Percentiles rank a stretch among this genome's conserved stretches.
phyloP scores from a whole-genome alignment of 2,113 vertebrate genomes.

The Daphoenositta chrysoptera region DNA sequence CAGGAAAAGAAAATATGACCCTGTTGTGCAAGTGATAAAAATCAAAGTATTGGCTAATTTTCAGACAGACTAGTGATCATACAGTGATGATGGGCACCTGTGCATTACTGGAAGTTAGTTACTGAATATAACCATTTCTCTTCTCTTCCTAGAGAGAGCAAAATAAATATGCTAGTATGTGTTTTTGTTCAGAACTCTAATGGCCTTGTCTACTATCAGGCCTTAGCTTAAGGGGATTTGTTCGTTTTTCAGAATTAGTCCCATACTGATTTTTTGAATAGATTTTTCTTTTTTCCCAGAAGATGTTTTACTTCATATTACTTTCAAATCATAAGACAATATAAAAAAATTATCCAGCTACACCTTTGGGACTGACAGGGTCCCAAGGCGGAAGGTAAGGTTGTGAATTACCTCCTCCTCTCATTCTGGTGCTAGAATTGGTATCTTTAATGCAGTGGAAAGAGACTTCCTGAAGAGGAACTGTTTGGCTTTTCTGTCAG shows the following conservation, averaged over 20 bases:
- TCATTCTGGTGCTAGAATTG: neutral
- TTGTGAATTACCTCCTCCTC: neutral
- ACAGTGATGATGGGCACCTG: neutral
- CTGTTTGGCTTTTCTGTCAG: neutral
- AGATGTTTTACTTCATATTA: neutral
- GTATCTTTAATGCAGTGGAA: neutral
- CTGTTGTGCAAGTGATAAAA: conserved; percentile 14
- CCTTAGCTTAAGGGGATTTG: neutral
- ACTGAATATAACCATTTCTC: neutral
- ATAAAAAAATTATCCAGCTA: neutral
- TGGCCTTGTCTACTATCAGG: neutral
- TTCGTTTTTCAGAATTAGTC: neutral
- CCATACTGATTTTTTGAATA: neutral
- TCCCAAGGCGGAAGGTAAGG: neutral
- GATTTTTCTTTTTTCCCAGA: neutral
- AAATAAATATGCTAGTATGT: neutral
- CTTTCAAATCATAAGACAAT: neutral
- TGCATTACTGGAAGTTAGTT: neutral
- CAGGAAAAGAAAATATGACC: neutral
- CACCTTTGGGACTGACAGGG: neutral
- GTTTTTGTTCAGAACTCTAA: neutral
- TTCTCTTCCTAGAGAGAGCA: neutral
- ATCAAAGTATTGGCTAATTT: conserved; percentile 14
- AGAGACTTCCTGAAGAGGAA: neutral
- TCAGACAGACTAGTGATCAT: neutral